phyloP scores from a whole-genome alignment of 1,140 invertebrate species.

The Calosoma granatense region DNA sequence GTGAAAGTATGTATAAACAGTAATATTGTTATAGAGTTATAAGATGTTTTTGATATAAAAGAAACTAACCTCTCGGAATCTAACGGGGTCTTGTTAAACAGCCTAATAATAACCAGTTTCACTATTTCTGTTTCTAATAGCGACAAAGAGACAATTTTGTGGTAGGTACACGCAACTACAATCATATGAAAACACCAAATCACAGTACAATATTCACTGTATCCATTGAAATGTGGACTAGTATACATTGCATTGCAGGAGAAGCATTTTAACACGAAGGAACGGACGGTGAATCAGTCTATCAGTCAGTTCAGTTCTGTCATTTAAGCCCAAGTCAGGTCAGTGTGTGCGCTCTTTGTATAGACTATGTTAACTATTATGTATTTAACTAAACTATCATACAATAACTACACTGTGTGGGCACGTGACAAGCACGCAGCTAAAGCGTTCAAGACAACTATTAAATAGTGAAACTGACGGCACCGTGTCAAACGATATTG shows the following conservation, averaged over 20 bases:
- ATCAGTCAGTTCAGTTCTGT: neutral
- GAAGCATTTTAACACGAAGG: neutral
- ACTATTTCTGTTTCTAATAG: neutral
- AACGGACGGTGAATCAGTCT: neutral
- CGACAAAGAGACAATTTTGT: neutral
- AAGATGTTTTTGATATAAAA: slow-evolving; percentile 6
- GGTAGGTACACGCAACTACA: neutral
- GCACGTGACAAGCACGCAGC: no score
- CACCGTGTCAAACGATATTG: slow-evolving; percentile 7
- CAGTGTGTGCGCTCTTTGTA: no score
- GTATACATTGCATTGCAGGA: neutral
- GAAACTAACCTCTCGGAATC: neutral
- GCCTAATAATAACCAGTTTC: slow-evolving; percentile 4
- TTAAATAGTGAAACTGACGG: slow-evolving; percentile 6
- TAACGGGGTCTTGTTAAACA: neutral
- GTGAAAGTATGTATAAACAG: neutral
- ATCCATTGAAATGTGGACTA: neutral
- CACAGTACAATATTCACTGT: slow-evolving; percentile 2
- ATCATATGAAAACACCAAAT: slow-evolving; percentile 5
- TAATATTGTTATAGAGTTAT: slow-evolving; percentile 7
- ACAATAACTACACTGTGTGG: no score
- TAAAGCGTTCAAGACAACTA: no score
- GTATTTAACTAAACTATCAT: no score
- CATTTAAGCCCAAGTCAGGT: no score
- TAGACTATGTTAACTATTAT: no score